Percentiles rank a stretch among this genome's conserved stretches.
Conservation (phyloP, 2,113 vertebrate genomes). For the Hemiscyllium ocellatum region DNA sequence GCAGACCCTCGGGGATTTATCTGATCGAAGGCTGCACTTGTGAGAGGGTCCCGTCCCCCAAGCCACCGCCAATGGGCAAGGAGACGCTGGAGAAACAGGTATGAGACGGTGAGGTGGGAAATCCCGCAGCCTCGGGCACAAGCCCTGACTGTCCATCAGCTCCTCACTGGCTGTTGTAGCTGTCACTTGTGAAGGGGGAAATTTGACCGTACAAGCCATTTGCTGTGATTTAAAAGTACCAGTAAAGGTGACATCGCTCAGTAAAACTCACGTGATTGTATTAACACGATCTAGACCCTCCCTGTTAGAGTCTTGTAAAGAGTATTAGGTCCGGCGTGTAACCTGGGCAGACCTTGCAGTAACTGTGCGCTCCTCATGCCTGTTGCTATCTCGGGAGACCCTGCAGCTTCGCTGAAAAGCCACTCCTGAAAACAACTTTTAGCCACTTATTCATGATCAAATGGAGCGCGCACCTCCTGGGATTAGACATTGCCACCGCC, state of each 20-base stretch:
- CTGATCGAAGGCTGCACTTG: slow-evolving; percentile 94
- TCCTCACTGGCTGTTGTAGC: neutral
- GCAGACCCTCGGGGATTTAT: slow-evolving; percentile 86
- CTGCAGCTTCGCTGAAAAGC: neutral
- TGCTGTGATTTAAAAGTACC: neutral
- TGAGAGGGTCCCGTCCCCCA: slow-evolving; percentile 76
- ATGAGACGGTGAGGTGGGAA: slow-evolving; percentile 39
- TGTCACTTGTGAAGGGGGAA: neutral
- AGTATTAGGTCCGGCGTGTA: neutral
- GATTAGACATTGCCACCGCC: neutral
- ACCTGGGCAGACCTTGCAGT: neutral
- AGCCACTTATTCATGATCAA: neutral
- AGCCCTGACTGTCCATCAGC: neutral
- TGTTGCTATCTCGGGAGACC: neutral
- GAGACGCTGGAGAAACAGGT: slow-evolving; percentile 92
- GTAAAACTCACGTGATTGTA: neutral
- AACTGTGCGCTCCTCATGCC: neutral
- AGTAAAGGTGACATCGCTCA: neutral
- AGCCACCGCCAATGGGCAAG: slow-evolving; percentile 65
- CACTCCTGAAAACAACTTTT: neutral
- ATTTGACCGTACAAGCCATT: neutral
- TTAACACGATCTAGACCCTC: neutral
- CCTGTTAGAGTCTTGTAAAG: neutral
- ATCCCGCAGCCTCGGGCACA: neutral
- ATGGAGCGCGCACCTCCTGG: neutral